These are phyloP conservation scores for Reticulitermes speratus DNA, from an alignment of 1,140 invertebrate genomes.

Conservation along the genomic window DNA sequence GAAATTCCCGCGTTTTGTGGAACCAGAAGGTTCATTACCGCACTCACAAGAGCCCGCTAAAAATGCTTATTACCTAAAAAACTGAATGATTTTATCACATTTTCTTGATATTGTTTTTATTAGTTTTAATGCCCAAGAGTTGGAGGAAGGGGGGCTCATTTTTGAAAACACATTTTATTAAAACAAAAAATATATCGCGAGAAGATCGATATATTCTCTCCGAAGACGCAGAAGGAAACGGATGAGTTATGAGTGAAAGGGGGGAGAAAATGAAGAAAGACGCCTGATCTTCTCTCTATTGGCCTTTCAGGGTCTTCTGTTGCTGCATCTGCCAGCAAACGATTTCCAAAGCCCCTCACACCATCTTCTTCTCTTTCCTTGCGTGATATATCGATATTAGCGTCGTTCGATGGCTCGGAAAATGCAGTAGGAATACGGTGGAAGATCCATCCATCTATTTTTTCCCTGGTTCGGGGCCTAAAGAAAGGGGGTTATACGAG, in stretches of 20 bases:
- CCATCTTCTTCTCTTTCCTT: not conserved
- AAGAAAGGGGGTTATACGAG: not conserved
- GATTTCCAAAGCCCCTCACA: not conserved
- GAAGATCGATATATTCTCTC: not conserved
- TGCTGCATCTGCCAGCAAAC: not conserved
- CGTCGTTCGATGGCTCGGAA: conserved; percentile 12
- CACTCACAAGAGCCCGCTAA: too few species aligned
- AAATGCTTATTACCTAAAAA: too few species aligned
- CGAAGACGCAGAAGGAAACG: not conserved
- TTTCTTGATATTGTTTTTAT: too few species aligned
- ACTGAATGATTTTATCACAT: too few species aligned
- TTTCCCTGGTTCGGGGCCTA: not conserved
- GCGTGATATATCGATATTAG: conserved; percentile 18
- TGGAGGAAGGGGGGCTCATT: not conserved
- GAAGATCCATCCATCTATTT: not conserved
- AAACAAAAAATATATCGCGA: not conserved
- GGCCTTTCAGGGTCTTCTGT: not conserved
- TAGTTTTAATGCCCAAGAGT: too few species aligned
- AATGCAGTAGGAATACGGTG: conserved; percentile 1
- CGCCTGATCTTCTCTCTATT: not conserved
- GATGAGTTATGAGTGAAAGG: not conserved
- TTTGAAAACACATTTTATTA: not conserved
- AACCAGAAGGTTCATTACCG: too few species aligned
- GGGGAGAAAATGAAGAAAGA: not conserved
- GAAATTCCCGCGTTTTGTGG: too few species aligned